Evolutionary conservation across 2,888 invertebrate species (phyloP), one percentile per base, ranked within the genome.

Genomic region (Melieria omissa): DNA sequence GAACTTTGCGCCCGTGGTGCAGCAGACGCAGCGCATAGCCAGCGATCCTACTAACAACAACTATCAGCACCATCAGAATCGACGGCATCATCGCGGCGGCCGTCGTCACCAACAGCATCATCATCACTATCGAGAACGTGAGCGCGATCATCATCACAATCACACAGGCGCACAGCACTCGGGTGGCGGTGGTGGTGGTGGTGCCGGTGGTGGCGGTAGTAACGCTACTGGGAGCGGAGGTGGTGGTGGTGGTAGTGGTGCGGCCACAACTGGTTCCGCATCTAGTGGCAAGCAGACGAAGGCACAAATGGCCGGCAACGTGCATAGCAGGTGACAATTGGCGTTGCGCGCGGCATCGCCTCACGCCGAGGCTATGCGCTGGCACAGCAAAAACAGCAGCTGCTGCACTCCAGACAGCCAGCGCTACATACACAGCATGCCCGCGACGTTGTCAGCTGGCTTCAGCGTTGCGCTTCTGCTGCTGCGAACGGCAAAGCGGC

Each of bases 261-360:
- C 72, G 74, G 72, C 74, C 77, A 77, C 66, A 71, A 69, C 77
- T 66, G 77, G 78, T 7, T 77, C 77, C 9, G 75, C 74, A 52
- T 73, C 75, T 45, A 75, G 76, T 62, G 80, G 81, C 76, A 86
- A 85, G 72, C 86, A 84, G 71, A 75, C 83, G 73, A 85, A 85
- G 81, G 80, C 81, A 41, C 79, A 83, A 61, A 75, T 80, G 65
- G 81, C 84, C 75, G 80, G 82, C 69, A 80, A 78, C 62, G 77
- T 80, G 42, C 83, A 81, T 81, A 80, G 81, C 82, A 86, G 86
- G 86, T 86, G 86, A 86, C 86, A 83, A 80, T 82, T 82, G 85
- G 80, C 77, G 76, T 75, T 72, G 70, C 72, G 58, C 63, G 70
- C 62, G 68, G 75, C 41, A 78, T 75, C 75, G 76, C 41, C 29